phyloP scores from a whole-genome alignment of 2,888 invertebrate genomes.

The Cataglyphis altisquamis region DNA sequence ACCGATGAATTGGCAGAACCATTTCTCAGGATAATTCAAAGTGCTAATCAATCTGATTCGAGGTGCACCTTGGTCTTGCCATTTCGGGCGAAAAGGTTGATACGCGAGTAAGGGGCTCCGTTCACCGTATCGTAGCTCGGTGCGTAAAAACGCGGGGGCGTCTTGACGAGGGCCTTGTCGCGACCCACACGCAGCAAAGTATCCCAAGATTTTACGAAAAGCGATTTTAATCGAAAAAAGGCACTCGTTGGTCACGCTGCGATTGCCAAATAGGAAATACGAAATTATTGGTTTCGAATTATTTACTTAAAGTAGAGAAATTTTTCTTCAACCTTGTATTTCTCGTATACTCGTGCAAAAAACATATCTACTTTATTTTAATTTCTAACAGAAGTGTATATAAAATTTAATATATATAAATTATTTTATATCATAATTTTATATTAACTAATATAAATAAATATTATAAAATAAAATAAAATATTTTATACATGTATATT shows the following conservation, averaged over 20 bases:
- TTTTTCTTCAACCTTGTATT: neutral
- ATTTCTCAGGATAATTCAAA: slow-evolving; percentile 66
- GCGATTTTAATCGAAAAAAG: slow-evolving; percentile 14
- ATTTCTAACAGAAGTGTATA: neutral
- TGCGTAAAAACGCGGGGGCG: slow-evolving; percentile 79
- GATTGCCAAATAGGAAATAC: neutral
- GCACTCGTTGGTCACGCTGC: neutral
- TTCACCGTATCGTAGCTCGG: slow-evolving; percentile 71
- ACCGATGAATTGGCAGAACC: slow-evolving; percentile 15
- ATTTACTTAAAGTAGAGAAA: neutral
- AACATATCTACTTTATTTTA: neutral
- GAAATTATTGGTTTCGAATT: neutral
- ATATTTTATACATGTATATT: too few relatives aligned
- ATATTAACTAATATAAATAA: too few relatives aligned
- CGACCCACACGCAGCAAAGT: slow-evolving; percentile 83
- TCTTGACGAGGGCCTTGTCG: slow-evolving; percentile 82
- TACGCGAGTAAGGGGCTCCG: slow-evolving; percentile 76
- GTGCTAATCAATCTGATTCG: slow-evolving; percentile 64
- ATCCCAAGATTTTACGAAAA: slow-evolving; percentile 69
- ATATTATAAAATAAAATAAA: too few relatives aligned
- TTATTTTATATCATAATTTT: too few relatives aligned
- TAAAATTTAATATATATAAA: too few relatives aligned
- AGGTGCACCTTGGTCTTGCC: slow-evolving; percentile 75
- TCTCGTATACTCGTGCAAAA: neutral
- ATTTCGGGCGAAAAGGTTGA: slow-evolving; percentile 82